Evolutionary conservation across 2,888 invertebrate species (phyloP).

Genomic region (Xestia sexstrigata): DNA sequence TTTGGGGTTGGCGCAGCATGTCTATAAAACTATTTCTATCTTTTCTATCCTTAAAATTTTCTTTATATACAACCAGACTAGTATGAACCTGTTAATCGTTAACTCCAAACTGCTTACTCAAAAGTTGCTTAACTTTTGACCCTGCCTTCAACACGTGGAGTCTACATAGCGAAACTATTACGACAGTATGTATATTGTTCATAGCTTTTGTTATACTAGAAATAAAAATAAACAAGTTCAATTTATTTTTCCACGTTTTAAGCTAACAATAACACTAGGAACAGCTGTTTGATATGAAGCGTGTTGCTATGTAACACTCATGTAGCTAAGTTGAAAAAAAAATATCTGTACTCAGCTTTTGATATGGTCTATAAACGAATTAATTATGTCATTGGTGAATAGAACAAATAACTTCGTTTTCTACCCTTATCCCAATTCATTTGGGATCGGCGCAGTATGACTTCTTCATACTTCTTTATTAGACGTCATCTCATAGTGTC

Average conservation of each 20-base stretch:
- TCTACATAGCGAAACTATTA: constrained; percentile 4
- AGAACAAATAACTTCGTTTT: background rate
- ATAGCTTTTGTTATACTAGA: constrained; percentile 39
- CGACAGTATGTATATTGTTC: constrained; percentile 4
- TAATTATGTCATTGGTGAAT: background rate
- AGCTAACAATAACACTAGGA: constrained; percentile 44
- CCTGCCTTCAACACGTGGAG: constrained; percentile 8
- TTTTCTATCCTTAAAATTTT: background rate
- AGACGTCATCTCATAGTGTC: background rate
- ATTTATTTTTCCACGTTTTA: constrained; percentile 49
- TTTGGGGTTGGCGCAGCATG: no score
- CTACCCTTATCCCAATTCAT: background rate
- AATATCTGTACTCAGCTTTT: background rate
- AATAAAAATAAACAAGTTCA: constrained; percentile 52
- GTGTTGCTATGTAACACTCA: constrained; percentile 19
- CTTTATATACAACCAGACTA: background rate
- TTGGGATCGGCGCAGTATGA: background rate
- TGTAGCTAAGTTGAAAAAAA: background rate
- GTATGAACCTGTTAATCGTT: background rate
- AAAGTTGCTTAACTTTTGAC: constrained; percentile 23
- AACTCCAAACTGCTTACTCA: background rate
- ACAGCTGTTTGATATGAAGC: constrained; percentile 52
- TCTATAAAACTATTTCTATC: background rate
- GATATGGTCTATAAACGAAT: background rate
- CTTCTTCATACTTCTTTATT: background rate